A percentile compares a stretch with the other conserved stretches of the same genome.
These are phyloP conservation scores for Oenanthe oenanthe DNA, from an alignment of 2,113 vertebrate genomes.

Conservation along the genomic window DNA sequence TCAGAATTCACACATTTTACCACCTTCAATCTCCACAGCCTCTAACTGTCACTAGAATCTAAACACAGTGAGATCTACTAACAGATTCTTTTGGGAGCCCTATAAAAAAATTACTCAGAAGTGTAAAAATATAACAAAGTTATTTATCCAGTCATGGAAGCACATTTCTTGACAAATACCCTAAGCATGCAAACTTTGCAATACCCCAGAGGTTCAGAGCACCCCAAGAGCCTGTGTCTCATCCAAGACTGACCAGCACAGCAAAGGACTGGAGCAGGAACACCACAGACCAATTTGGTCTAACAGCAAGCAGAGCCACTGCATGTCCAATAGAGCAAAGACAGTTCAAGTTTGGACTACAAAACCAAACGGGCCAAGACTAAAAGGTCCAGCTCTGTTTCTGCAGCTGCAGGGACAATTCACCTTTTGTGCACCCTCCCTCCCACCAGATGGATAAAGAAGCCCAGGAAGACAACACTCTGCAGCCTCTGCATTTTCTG, in stretches of 20 bases:
- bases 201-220: background rate
- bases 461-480: background rate
- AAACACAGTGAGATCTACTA: background rate
- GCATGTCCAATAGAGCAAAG: background rate
- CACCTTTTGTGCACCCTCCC: background rate
- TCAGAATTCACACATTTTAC: background rate
- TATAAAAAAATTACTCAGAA: background rate
- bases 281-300: background rate
- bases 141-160: background rate
- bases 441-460: background rate
- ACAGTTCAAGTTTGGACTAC: background rate
- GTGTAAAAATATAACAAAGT: background rate
- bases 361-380: background rate
- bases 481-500: background rate
- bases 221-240: background rate
- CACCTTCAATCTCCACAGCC: background rate
- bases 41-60: background rate
- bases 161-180: background rate
- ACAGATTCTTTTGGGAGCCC: background rate
- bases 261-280: background rate
- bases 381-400: background rate
- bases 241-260: background rate
- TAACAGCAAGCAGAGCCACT: background rate
- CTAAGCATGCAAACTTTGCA: background rate
- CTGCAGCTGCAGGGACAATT: conserved; percentile 30